Evolutionary conservation across 2,888 invertebrate species (phyloP).

Genomic region (Cryptocephalus moraei): DNA sequence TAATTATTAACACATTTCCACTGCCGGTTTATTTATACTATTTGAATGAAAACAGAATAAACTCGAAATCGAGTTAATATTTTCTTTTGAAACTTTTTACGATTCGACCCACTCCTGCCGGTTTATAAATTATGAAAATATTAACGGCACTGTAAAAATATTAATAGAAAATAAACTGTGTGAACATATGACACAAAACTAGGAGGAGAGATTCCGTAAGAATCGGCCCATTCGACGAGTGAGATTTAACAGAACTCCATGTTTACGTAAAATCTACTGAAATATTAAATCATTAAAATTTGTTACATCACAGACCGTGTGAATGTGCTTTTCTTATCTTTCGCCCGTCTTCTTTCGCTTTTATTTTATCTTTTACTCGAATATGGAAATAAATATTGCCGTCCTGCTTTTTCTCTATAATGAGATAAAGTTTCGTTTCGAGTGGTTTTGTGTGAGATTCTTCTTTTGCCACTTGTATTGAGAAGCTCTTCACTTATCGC

Average conservation of each 20-base stretch:
- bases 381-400: constrained; percentile 2
- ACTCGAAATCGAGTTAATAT: constrained; percentile 14
- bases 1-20: constrained; percentile 21
- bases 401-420: too few relatives aligned
- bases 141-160: constrained; percentile 23
- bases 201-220: constrained; percentile 5
- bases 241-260: constrained; percentile 17
- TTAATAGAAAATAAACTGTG: constrained; percentile 25
- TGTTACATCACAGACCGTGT: constrained; percentile 22
- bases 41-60: constrained; percentile 26
- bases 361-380: constrained; percentile 4
- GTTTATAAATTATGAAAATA: constrained; percentile 11
- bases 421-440: too few relatives aligned
- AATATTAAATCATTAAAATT: constrained; percentile 20
- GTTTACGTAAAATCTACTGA: constrained; percentile 20
- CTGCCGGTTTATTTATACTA: constrained; percentile 21
- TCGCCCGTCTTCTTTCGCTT: constrained; percentile 9
- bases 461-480: constrained; percentile 2
- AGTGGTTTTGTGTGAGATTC: too few relatives aligned
- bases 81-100: constrained; percentile 12
- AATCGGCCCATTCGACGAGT: constrained; percentile 17
- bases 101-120: constrained; percentile 16
- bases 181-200: constrained; percentile 26
- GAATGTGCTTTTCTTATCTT: constrained; percentile 15
- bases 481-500: background rate